phyloP scores from a whole-genome alignment of 1,140 invertebrate genomes.

The Panulirus ornatus region DNA sequence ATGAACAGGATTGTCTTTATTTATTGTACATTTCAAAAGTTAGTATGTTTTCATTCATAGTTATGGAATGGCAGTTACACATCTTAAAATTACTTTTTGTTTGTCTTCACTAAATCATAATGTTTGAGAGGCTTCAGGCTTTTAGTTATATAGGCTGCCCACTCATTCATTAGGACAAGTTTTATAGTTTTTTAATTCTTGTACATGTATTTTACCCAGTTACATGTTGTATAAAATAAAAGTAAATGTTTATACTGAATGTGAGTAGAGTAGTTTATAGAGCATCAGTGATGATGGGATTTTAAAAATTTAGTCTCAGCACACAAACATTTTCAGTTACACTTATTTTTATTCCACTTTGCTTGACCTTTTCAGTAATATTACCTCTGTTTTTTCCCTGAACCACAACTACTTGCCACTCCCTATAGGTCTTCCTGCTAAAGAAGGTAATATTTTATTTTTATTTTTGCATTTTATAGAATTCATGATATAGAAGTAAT shows the following conservation, averaged over 20 bases:
- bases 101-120: no score
- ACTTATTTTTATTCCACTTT: background rate
- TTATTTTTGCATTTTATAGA: background rate
- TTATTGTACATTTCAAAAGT: no score
- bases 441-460: slow-evolving; percentile 13
- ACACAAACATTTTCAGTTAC: background rate
- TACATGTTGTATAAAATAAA: background rate
- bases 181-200: no score
- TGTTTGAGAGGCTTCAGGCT: no score
- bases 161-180: no score
- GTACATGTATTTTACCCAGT: no score
- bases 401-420: background rate
- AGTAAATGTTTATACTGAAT: background rate
- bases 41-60: no score
- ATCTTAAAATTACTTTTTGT: no score
- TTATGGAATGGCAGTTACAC: no score
- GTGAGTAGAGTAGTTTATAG: background rate
- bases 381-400: background rate
- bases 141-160: no score
- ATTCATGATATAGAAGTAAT: no score
- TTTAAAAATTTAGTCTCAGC: background rate
- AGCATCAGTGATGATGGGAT: background rate
- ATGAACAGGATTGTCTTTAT: no score
- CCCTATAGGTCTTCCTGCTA: slow-evolving; percentile 15
- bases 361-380: background rate